These are phyloP conservation scores for Sylvicapra grimmia DNA, from an alignment of 2,113 vertebrate species.

Conservation along the genomic window DNA sequence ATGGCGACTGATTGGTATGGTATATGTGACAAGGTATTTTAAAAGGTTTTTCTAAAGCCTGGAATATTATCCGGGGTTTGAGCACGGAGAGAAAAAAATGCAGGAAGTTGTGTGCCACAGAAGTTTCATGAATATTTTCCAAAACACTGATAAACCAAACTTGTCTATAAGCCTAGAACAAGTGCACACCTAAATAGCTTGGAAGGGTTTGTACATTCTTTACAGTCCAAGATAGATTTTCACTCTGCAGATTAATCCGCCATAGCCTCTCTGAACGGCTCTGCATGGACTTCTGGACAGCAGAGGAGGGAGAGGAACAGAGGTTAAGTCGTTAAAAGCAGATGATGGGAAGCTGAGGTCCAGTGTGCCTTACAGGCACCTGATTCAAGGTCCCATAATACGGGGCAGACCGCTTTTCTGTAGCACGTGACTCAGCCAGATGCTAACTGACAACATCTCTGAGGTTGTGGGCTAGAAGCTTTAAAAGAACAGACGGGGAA, in stretches of 20 bases:
- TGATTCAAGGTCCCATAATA: conserved; percentile 82
- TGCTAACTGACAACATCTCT: conserved; percentile 88
- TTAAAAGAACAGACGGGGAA: conserved; percentile 11
- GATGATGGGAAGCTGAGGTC: neutral
- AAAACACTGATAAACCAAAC: neutral
- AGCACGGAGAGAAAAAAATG: neutral
- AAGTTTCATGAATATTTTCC: neutral
- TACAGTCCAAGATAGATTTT: neutral
- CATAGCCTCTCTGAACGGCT: neutral
- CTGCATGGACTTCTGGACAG: neutral
- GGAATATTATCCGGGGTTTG: neutral
- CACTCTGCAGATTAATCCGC: neutral
- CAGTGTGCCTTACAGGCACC: conserved; percentile 83
- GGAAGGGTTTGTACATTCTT: neutral
- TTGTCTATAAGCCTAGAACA: neutral
- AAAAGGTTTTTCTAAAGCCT: neutral
- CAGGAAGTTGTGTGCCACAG: neutral
- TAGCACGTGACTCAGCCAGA: conserved; percentile 86
- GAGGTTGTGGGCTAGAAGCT: conserved; percentile 76
- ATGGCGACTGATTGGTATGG: neutral
- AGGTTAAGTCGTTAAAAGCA: neutral
- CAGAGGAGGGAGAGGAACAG: neutral
- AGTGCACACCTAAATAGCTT: neutral
- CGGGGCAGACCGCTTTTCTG: conserved; percentile 84
- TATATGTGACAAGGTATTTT: neutral